These are phyloP conservation scores for Chascanopsetta lugubris DNA, from an alignment of 2,113 vertebrate species.

Conservation along the genomic window DNA sequence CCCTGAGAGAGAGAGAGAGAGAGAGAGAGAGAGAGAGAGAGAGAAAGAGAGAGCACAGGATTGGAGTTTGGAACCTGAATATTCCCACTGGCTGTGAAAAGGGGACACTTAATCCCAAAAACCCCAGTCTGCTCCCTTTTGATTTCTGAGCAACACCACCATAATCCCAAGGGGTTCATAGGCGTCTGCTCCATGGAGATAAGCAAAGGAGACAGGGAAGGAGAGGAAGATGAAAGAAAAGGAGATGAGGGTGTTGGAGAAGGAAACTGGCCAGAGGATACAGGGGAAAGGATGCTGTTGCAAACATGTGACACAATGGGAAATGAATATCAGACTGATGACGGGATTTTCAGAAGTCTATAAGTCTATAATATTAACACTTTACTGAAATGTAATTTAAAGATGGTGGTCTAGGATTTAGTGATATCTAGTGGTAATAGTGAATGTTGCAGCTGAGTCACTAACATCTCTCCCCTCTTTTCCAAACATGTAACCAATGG, in stretches of 20 bases:
- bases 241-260: constrained; percentile 11
- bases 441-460: no score
- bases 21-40: constrained; percentile 22
- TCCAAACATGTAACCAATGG: no score
- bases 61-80: constrained; percentile 35
- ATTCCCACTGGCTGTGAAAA: constrained; percentile 48
- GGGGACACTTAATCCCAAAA: constrained; percentile 66
- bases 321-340: background rate
- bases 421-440: no score
- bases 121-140: constrained; percentile 52
- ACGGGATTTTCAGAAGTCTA: no score
- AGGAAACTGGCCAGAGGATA: background rate
- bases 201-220: constrained; percentile 34
- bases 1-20: constrained; percentile 24
- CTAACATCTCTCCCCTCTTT: no score
- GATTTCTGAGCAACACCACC: constrained; percentile 56
- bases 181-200: constrained; percentile 69
- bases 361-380: no score
- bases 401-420: no score
- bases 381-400: no score
- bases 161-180: constrained; percentile 67
- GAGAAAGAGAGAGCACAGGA: constrained; percentile 21
- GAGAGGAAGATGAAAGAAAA: constrained; percentile 6
- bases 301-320: background rate
- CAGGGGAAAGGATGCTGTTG: background rate